Conservation (phyloP, 2,888 invertebrate genomes). For the Nephrotoma flavescens region DNA sequence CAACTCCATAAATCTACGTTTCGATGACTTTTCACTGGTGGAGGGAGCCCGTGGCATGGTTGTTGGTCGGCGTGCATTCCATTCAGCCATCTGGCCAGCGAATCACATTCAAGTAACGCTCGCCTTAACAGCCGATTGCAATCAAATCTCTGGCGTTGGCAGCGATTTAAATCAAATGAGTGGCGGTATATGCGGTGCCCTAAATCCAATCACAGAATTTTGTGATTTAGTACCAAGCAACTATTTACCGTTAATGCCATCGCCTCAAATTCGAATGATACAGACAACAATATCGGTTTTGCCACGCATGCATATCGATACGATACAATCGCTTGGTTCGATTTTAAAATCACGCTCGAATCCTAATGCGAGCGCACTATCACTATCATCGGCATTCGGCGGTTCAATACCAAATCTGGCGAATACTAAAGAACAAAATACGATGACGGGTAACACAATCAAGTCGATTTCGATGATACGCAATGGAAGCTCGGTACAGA, state of each 20-base stretch:
- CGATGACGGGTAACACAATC: conserved; percentile 7
- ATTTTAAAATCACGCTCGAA: conserved; percentile 39
- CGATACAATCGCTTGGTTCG: conserved; percentile 53
- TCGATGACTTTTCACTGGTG: conserved; percentile 54
- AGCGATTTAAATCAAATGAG: conserved; percentile 39
- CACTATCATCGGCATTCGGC: conserved; percentile 18
- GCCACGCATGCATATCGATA: conserved; percentile 58
- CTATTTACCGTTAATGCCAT: conserved; percentile 41
- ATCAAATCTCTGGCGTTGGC: conserved; percentile 37
- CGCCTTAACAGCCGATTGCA: conserved; percentile 44
- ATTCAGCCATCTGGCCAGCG: conserved; percentile 54
- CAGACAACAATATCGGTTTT: conserved; percentile 69
- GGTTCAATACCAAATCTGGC: conserved; percentile 32
- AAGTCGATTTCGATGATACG: conserved; percentile 16
- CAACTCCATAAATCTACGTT: conserved; percentile 53
- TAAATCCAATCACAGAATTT: conserved; percentile 66
- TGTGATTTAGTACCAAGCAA: conserved; percentile 60
- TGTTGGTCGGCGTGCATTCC: conserved; percentile 58
- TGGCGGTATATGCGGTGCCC: conserved; percentile 51
- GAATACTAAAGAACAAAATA: conserved; percentile 27
- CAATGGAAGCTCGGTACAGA: conserved; percentile 37
- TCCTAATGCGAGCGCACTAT: conserved; percentile 16
- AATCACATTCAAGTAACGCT: conserved; percentile 51
- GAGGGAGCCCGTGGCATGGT: conserved; percentile 38
- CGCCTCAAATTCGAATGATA: conserved; percentile 44